Evolutionary conservation across 2,113 vertebrate species (phyloP).

Genomic region (Embiotoca jacksoni): DNA sequence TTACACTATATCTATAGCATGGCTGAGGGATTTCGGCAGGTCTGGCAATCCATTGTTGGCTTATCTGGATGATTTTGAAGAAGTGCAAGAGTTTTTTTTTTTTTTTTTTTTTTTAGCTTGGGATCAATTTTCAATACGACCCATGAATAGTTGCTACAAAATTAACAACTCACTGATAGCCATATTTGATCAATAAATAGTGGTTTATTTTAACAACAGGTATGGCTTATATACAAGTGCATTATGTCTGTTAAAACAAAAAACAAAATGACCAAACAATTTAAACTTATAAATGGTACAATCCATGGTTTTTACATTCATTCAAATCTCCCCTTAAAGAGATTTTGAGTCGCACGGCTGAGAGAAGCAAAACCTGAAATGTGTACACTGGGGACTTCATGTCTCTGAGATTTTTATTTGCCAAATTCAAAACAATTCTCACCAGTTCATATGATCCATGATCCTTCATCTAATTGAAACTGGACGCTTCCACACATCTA

Average conservation of each 20-base stretch:
- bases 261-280: constrained; percentile 71
- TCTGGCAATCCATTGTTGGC: too few species aligned
- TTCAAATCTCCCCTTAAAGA: constrained; percentile 66
- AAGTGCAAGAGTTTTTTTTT: too few species aligned
- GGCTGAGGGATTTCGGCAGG: too few species aligned
- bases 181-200: constrained; percentile 83
- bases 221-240: constrained; percentile 87
- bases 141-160: not conserved
- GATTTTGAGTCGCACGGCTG: constrained; percentile 52
- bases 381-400: constrained; percentile 54
- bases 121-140: not conserved
- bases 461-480: constrained; percentile 44
- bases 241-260: constrained; percentile 80
- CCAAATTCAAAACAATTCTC: constrained; percentile 37
- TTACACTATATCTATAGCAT: too few species aligned
- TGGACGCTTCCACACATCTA: constrained; percentile 35
- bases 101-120: not conserved
- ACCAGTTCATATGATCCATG: constrained; percentile 15
- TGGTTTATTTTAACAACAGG: constrained; percentile 85
- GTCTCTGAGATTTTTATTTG: constrained; percentile 25
- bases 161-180: constrained; percentile 26
- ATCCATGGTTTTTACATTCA: constrained; percentile 80
- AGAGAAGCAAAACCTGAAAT: constrained; percentile 73
- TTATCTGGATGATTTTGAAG: too few species aligned
- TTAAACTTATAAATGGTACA: constrained; percentile 74